Conservation (phyloP, 2,113 vertebrate species). For the Mustela nigripes region DNA sequence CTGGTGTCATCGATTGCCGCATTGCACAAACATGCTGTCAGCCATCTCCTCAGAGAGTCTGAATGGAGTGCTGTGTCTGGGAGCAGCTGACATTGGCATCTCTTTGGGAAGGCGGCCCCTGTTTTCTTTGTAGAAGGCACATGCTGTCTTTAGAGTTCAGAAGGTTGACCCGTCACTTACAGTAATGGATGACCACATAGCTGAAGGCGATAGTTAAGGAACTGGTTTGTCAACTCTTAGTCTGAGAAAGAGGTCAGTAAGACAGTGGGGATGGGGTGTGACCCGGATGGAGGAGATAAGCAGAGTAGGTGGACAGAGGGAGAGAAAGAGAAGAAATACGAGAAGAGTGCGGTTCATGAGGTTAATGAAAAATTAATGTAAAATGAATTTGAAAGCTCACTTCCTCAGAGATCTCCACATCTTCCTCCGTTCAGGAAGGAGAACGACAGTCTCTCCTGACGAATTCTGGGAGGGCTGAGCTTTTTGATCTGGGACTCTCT, state of each 20-base stretch:
- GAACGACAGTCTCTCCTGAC: neutral
- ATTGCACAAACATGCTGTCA: neutral
- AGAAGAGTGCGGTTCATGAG: neutral
- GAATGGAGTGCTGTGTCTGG: neutral
- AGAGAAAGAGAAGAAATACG: neutral
- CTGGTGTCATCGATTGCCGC: neutral
- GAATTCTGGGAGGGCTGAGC: neutral
- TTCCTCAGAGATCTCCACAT: neutral
- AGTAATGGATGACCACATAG: neutral
- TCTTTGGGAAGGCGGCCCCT: neutral
- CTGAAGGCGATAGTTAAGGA: neutral
- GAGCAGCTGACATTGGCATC: neutral
- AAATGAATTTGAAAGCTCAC: neutral
- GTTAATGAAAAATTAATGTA: neutral
- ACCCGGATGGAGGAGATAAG: neutral
- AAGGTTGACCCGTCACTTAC: neutral
- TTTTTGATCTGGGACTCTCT: neutral
- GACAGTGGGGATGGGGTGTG: neutral
- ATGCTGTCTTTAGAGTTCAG: slow-evolving; percentile 39
- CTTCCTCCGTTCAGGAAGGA: neutral
- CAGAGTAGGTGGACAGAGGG: neutral
- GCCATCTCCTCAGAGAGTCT: neutral
- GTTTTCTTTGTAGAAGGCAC: neutral
- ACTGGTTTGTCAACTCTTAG: slow-evolving; percentile 62
- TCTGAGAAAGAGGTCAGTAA: slow-evolving; percentile 6